phyloP scores from a whole-genome alignment of 2,797 vertebrate genomes.

The Alfaro cultratus region DNA sequence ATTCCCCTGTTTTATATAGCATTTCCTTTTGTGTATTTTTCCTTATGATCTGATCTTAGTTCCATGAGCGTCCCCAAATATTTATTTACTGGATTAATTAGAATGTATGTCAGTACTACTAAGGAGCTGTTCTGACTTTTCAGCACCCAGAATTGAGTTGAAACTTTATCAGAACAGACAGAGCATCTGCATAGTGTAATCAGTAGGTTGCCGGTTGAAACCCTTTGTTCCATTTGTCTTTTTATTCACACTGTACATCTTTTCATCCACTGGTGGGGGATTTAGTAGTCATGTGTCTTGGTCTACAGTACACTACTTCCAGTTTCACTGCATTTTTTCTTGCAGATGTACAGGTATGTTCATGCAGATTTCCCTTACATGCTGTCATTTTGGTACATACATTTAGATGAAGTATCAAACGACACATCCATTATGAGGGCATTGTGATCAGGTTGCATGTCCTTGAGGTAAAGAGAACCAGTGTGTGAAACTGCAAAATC shows the following conservation, averaged over 20 bases:
- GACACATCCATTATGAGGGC: conserved; percentile 45
- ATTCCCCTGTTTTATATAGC: not conserved
- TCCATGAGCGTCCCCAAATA: not conserved
- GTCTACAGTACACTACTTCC: conserved; percentile 48
- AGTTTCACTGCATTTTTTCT: conserved; percentile 44
- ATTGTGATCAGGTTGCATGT: conserved; percentile 45
- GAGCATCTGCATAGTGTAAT: not conserved
- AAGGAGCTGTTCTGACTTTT: not conserved
- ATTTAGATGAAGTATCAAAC: conserved; percentile 51
- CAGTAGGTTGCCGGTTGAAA: no score
- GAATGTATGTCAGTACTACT: not conserved
- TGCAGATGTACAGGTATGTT: conserved; percentile 33
- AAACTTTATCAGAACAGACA: not conserved
- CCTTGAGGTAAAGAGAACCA: conserved; percentile 42
- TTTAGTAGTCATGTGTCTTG: conserved; percentile 36
- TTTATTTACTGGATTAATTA: not conserved
- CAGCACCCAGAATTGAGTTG: not conserved
- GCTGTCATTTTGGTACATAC: conserved; percentile 34
- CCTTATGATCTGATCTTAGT: not conserved
- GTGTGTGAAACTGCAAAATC: conserved; percentile 29
- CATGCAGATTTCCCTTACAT: conserved; percentile 11
- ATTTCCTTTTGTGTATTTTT: not conserved
- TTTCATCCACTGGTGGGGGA: not conserved
- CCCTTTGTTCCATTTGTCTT: not conserved
- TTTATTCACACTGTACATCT: not conserved